These are phyloP conservation scores for Sycobia sp. DNA, from an alignment of 1,140 invertebrate genomes.

Conservation along the genomic window DNA sequence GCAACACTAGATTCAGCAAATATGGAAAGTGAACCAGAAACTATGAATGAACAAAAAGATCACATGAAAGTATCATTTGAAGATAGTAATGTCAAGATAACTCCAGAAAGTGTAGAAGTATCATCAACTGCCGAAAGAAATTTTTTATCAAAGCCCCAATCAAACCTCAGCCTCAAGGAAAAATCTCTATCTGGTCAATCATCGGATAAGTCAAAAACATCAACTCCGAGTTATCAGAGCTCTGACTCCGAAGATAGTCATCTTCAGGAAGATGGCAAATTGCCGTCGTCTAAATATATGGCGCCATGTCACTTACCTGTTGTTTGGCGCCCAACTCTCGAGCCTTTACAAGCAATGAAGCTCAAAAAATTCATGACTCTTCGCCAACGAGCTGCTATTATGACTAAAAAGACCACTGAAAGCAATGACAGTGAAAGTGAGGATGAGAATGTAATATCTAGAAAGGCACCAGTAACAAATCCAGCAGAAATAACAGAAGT, in stretches of 20 bases:
- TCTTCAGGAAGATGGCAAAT: constrained; percentile 35
- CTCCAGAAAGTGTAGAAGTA: not conserved
- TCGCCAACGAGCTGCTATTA: constrained; percentile 40
- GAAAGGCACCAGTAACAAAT: not conserved
- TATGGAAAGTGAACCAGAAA: no score
- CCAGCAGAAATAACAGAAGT: not conserved
- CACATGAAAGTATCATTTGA: not conserved
- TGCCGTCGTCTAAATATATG: constrained; percentile 40
- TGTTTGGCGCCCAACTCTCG: constrained; percentile 48
- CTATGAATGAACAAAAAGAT: no score
- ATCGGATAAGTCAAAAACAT: constrained; percentile 32
- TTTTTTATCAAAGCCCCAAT: not conserved
- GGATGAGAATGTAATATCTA: not conserved
- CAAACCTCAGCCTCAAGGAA: not conserved
- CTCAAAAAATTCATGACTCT: constrained; percentile 46
- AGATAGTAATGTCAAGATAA: not conserved
- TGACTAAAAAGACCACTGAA: constrained; percentile 38
- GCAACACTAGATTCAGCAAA: no score
- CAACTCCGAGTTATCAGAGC: constrained; percentile 32
- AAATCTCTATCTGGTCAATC: constrained; percentile 35
- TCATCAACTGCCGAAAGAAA: not conserved
- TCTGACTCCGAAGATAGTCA: constrained; percentile 44
- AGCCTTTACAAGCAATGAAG: constrained; percentile 50
- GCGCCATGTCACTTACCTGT: constrained; percentile 53
- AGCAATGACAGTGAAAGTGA: constrained; percentile 33